Conservation (phyloP, 2,797 vertebrate genomes). For the Sternotherus odoratus region DNA sequence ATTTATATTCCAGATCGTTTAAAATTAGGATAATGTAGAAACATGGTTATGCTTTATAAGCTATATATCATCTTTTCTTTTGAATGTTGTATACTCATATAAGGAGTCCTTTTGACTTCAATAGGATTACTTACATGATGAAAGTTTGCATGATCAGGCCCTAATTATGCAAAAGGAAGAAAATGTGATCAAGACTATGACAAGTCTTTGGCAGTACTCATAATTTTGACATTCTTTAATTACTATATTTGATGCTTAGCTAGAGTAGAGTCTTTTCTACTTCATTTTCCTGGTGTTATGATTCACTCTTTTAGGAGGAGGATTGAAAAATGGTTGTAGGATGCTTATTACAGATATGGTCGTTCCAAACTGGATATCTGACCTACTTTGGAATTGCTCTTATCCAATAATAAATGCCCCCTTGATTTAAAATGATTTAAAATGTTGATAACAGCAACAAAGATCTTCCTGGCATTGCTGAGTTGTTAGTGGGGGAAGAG, state of each 20-base stretch:
- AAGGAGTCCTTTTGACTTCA: accelerated
- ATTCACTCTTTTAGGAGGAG: conserved; percentile 28
- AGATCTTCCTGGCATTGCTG: neutral
- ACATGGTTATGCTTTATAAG: accelerated
- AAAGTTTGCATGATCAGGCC: neutral
- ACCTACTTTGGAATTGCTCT: conserved; percentile 36
- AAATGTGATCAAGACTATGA: neutral
- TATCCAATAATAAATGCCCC: neutral
- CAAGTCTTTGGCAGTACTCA: neutral
- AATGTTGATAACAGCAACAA: neutral
- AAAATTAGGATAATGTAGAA: neutral
- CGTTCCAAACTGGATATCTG: neutral
- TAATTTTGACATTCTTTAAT: neutral
- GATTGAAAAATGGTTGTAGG: conserved; percentile 32
- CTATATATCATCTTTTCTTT: accelerated
- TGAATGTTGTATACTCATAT: accelerated
- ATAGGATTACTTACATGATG: neutral
- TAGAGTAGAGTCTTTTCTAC: neutral
- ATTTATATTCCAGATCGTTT: neutral
- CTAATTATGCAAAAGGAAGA: neutral
- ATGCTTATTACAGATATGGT: neutral
- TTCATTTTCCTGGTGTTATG: conserved; percentile 24
- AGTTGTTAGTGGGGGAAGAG: neutral
- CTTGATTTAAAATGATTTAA: neutral
- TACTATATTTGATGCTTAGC: neutral